A percentile compares a stretch with the other conserved stretches of the same genome.
These are phyloP conservation scores for Artibeus lituratus DNA, from an alignment of 2,797 vertebrate species.

Conservation along the genomic window DNA sequence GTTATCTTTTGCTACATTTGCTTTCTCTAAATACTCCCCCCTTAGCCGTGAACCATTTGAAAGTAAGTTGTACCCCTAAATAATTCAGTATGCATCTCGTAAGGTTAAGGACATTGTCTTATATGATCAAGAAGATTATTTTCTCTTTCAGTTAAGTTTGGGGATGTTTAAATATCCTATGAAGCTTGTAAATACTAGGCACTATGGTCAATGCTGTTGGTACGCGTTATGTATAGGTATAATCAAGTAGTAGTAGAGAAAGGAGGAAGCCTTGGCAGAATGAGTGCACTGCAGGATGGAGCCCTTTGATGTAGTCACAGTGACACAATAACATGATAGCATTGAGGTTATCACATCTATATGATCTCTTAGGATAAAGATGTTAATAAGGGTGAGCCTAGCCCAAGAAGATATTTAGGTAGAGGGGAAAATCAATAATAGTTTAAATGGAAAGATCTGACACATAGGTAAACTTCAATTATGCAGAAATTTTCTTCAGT, in stretches of 20 bases:
- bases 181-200: not conserved
- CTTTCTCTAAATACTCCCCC: not conserved
- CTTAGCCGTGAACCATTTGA: not conserved
- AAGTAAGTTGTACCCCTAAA: constrained; percentile 16
- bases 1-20: not conserved
- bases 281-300: not conserved
- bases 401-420: not conserved
- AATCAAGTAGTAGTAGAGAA: constrained; percentile 20
- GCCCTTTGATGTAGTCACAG: not conserved
- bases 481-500: not conserved
- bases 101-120: not conserved
- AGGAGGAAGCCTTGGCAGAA: not conserved
- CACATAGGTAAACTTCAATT: not conserved
- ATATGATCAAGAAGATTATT: not conserved
- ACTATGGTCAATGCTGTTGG: not conserved
- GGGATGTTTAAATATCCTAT: not conserved
- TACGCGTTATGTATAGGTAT: not conserved
- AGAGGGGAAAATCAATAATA: not conserved
- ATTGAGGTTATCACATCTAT: not conserved
- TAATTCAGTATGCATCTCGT: not conserved
- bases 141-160: constrained; percentile 32
- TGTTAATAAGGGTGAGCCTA: not conserved
- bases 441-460: not conserved
- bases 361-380: not conserved
- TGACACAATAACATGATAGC: not conserved